Conservation (phyloP, 2,113 vertebrate species). For the Oenanthe melanoleuca region DNA sequence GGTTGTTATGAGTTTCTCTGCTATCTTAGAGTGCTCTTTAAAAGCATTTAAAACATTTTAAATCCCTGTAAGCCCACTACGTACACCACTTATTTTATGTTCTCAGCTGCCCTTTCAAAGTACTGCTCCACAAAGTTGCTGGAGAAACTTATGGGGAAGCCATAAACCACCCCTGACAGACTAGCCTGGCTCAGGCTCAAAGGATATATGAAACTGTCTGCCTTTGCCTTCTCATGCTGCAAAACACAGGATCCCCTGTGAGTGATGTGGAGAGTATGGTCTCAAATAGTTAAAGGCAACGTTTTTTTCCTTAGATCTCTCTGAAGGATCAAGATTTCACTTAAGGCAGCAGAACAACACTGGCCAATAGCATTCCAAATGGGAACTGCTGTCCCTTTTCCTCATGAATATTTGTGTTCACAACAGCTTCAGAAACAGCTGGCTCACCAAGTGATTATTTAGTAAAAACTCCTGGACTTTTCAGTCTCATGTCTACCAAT, state of each 20-base stretch:
- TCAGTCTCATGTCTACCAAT: not conserved
- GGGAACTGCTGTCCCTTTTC: not conserved
- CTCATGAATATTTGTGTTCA: not conserved
- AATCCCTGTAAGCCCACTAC: not conserved
- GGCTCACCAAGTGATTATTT: not conserved
- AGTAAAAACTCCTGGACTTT: not conserved
- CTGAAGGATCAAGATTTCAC: not conserved
- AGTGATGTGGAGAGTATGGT: not conserved
- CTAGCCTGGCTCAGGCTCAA: not conserved
- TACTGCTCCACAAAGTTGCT: not conserved
- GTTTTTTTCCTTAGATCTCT: not conserved
- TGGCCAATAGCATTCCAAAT: not conserved
- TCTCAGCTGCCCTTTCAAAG: not conserved
- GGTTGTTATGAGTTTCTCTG: not conserved
- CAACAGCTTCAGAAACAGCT: not conserved
- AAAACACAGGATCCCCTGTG: not conserved
- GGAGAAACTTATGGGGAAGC: not conserved
- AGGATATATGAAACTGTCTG: accelerated
- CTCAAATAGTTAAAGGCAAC: not conserved
- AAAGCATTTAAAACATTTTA: not conserved
- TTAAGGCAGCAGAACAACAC: not conserved
- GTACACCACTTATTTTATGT: accelerated
- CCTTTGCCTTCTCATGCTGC: not conserved
- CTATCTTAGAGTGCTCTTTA: not conserved
- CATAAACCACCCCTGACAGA: not conserved